Percentiles rank a stretch among this genome's conserved stretches.
phyloP scores from a whole-genome alignment of 2,888 invertebrate genomes.

The Nasonovia ribisnigri region DNA sequence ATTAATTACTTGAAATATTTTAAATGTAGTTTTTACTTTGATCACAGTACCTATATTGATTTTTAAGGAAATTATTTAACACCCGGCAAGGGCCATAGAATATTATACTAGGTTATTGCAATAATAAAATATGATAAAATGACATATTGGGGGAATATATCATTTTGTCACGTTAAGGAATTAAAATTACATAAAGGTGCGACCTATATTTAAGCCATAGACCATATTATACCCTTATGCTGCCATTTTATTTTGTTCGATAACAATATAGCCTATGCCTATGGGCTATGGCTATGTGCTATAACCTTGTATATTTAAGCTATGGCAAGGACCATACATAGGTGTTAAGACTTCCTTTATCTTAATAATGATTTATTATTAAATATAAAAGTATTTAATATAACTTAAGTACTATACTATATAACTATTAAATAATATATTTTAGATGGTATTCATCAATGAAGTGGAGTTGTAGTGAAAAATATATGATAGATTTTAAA shows the following conservation, averaged over 20 bases:
- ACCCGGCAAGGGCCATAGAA: not conserved
- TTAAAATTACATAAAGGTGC: no score
- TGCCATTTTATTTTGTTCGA: no score
- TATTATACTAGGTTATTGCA: not conserved
- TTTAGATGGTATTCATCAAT: slow-evolving; percentile 54
- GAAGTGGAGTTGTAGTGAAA: slow-evolving; percentile 51
- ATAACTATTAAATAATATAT: not conserved
- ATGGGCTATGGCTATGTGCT: no score
- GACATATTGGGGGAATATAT: no score
- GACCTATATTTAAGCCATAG: no score
- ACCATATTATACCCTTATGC: no score
- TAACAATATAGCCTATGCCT: no score
- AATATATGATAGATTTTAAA: slow-evolving; percentile 46
- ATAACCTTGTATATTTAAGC: no score
- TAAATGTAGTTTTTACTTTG: not conserved
- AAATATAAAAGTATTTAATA: not conserved
- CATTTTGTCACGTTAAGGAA: no score
- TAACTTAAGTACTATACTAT: not conserved
- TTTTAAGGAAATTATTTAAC: not conserved
- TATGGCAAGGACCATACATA: no score
- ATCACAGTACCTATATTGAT: no score
- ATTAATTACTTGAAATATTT: not conserved
- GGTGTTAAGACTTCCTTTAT: not conserved
- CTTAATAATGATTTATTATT: not conserved
- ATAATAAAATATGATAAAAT: no score